A percentile compares a stretch with the other conserved stretches of the same genome.
These are phyloP conservation scores for Orius insidiosus DNA, from an alignment of 1,140 invertebrate genomes.

Conservation along the genomic window DNA sequence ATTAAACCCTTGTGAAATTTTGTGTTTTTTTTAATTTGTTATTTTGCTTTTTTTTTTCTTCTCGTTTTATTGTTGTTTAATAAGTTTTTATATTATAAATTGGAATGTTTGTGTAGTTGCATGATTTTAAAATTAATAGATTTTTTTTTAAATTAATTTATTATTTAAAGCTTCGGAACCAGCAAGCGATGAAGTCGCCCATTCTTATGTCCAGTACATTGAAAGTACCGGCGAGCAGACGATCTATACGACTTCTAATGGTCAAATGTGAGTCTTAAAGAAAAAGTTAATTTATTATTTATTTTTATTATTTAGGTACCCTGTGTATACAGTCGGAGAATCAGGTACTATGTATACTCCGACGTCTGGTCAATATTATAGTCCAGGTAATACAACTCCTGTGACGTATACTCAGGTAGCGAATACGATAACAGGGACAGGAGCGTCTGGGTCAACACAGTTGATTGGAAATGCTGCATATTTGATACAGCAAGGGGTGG, in stretches of 20 bases:
- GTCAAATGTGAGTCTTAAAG: conserved; percentile 52
- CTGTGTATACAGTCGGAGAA: conserved; percentile 66
- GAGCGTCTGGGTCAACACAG: conserved; percentile 17
- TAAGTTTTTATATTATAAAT: conserved; percentile 6
- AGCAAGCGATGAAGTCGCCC: conserved; percentile 33
- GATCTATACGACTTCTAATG: conserved; percentile 49
- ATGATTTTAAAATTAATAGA: background rate
- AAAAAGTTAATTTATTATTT: background rate
- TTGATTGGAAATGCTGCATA: conserved; percentile 36
- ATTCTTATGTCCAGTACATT: conserved; percentile 52
- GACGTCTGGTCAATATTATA: conserved; percentile 33
- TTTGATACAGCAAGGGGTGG: conserved; percentile 45
- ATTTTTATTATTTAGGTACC: conserved; percentile 31
- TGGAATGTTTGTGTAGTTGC: conserved; percentile 5
- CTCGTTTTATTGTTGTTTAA: conserved; percentile 6
- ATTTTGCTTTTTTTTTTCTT: background rate
- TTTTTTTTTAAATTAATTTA: conserved; percentile 5
- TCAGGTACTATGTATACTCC: conserved; percentile 51
- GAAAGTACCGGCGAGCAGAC: conserved; percentile 42
- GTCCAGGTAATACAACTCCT: conserved; percentile 23
- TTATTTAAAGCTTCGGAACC: conserved; percentile 32
- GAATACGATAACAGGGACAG: no score
- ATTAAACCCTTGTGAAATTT: conserved; percentile 1
- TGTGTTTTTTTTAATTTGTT: conserved; percentile 3
- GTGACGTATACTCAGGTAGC: conserved; percentile 33